Conservation (phyloP, 2,797 vertebrate species). For the Tarsius wallacei region DNA sequence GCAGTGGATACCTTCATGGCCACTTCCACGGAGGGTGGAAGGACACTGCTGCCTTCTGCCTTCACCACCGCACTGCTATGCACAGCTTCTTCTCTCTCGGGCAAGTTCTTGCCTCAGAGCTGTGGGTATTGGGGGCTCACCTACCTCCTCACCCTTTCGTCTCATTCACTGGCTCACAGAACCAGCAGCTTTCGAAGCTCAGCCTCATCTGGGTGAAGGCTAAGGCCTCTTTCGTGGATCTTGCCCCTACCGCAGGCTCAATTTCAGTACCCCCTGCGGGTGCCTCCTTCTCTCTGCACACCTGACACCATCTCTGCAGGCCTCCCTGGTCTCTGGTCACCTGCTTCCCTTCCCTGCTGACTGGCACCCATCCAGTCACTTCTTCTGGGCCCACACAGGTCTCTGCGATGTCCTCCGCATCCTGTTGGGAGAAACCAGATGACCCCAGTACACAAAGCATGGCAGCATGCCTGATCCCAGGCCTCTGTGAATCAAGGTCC, state of each 20-base stretch:
- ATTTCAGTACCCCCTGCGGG: not conserved
- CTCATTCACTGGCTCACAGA: too few species aligned
- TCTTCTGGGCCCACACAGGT: too few species aligned
- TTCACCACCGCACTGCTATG: fast-evolving
- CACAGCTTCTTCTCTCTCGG: fast-evolving
- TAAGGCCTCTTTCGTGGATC: not conserved
- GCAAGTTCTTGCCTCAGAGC: not conserved
- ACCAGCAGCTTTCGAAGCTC: fast-evolving
- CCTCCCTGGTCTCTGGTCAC: not conserved
- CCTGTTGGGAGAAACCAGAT: too few species aligned
- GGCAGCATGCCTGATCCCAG: too few species aligned
- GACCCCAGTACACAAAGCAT: too few species aligned
- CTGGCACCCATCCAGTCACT: not conserved
- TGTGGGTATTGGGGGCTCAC: fast-evolving
- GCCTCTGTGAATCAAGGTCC: not conserved
- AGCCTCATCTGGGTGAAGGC: fast-evolving
- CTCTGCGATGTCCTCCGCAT: too few species aligned
- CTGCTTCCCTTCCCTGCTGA: not conserved
- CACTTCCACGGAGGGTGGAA: fast-evolving
- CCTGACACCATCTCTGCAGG: not conserved
- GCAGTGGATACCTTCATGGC: fast-evolving
- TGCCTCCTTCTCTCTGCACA: not conserved
- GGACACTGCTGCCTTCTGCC: fast-evolving
- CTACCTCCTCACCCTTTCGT: fast-evolving
- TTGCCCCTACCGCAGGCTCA: not conserved